Evolutionary conservation across 2,888 invertebrate genomes (phyloP).

Genomic region (Cyaniris semiargus): DNA sequence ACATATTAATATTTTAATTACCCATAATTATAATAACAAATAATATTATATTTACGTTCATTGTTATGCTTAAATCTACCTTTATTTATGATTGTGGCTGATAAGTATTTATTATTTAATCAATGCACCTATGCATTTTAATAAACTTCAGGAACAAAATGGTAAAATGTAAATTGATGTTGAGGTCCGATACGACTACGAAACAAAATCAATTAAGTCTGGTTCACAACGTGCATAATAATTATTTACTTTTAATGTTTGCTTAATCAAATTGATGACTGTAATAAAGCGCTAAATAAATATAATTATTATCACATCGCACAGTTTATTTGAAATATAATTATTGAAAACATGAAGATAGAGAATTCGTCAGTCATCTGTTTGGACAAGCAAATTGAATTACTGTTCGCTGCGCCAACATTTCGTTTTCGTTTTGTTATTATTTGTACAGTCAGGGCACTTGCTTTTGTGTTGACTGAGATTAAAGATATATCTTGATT

Average conservation of each 20-base stretch:
- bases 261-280: conserved; percentile 18
- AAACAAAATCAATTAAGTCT: conserved; percentile 17
- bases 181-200: neutral
- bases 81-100: no score
- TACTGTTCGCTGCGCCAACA: conserved; percentile 4
- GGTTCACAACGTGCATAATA: conserved; percentile 5
- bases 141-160: neutral
- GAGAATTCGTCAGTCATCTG: conserved; percentile 23
- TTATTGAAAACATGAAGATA: conserved; percentile 7
- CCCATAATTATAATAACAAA: no score
- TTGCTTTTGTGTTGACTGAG: neutral
- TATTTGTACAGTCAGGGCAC: neutral
- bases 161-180: neutral
- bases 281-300: conserved; percentile 22
- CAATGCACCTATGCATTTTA: neutral
- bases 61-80: no score
- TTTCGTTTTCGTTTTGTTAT: neutral
- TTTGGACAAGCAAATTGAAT: neutral
- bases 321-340: conserved; percentile 19
- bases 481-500: neutral
- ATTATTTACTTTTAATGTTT: conserved; percentile 7
- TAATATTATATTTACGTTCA: no score
- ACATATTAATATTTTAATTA: no score
- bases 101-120: no score
- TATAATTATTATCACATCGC: conserved; percentile 21